phyloP scores from a whole-genome alignment of 2,797 vertebrate species.

The Geotrypetes seraphini region DNA sequence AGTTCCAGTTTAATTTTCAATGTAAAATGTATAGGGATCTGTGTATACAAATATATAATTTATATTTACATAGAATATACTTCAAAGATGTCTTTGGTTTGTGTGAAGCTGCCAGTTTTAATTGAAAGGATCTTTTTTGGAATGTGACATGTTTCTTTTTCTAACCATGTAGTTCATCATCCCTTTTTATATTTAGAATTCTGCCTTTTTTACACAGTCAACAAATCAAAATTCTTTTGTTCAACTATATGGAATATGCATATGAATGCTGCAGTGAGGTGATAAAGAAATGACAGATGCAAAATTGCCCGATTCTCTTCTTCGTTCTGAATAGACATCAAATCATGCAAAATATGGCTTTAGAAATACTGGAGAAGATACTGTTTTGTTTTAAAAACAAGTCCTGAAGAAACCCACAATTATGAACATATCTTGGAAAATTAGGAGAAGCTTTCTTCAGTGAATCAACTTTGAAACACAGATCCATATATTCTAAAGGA shows the following conservation, averaged over 20 bases:
- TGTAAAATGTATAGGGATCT: too few species aligned
- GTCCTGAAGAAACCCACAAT: too few species aligned
- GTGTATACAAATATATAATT: too few species aligned
- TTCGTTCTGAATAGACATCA: constrained; percentile 6
- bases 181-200: constrained; percentile 1
- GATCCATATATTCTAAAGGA: too few species aligned
- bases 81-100: too few species aligned
- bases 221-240: constrained; percentile 31
- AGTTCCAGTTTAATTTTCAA: too few species aligned
- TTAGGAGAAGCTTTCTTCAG: constrained; percentile 15
- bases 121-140: constrained; percentile 16
- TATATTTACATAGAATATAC: too few species aligned
- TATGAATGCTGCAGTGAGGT: constrained; percentile 13
- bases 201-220: constrained; percentile 11
- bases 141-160: constrained; percentile 10
- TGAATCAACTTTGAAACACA: constrained; percentile 30
- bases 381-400: background rate
- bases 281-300: constrained; percentile 27
- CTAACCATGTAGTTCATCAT: constrained; percentile 5
- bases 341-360: constrained; percentile 9
- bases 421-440: constrained; percentile 10
- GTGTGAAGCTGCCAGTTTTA: constrained; percentile 9
- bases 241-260: background rate
- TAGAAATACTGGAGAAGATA: constrained; percentile 13
- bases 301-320: constrained; percentile 20